Evolutionary conservation across 2,797 vertebrate species (phyloP).

Genomic region (Phalanger gymnotis): DNA sequence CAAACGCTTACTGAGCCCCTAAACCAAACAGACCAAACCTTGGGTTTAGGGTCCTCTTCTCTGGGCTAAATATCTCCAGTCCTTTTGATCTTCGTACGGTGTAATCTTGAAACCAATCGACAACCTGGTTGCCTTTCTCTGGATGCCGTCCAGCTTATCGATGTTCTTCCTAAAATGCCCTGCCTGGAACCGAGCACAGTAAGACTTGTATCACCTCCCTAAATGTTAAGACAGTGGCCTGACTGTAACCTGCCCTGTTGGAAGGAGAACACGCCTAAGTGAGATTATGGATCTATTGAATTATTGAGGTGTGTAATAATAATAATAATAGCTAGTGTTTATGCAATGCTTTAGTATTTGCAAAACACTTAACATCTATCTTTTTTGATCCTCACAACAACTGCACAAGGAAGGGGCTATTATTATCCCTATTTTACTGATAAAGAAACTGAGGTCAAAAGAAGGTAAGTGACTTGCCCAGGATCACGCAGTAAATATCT

Average conservation of each 20-base stretch:
- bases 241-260: neutral
- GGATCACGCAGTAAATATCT: neutral
- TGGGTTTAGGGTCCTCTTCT: neutral
- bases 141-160: neutral
- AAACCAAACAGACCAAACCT: neutral
- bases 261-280: neutral
- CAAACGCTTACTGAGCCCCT: neutral
- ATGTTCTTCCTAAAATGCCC: neutral
- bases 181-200: neutral
- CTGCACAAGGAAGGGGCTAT: neutral
- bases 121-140: neutral
- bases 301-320: neutral
- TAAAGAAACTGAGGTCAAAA: neutral
- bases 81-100: neutral
- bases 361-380: neutral
- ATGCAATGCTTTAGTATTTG: neutral
- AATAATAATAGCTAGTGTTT: neutral
- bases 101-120: neutral
- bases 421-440: neutral
- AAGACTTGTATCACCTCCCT: neutral
- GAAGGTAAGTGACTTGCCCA: neutral
- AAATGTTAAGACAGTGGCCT: neutral
- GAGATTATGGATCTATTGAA: neutral
- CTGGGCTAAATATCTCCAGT: neutral
- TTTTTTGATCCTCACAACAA: neutral